Evolutionary conservation across 2,113 vertebrate genomes (phyloP), one percentile per base, ranked within the genome.

Genomic region (Colaptes auratus): DNA sequence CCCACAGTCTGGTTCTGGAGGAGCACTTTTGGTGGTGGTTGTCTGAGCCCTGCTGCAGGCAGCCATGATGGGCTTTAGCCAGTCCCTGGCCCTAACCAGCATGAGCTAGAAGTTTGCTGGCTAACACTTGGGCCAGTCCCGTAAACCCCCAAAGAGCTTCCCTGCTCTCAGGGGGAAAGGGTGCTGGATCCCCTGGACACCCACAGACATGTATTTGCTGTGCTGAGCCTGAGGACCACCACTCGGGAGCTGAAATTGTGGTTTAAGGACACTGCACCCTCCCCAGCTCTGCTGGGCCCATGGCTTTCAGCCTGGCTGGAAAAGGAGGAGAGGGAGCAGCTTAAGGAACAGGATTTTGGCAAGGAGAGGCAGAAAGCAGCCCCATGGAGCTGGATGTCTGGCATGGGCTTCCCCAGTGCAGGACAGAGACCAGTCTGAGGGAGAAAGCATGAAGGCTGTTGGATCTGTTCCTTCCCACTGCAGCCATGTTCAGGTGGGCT

Each of bases 351-450:
- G 18, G n/a, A 25, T 64, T 73, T 64, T 24, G 24, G 36, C 31
- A 79, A 42, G 35, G 44, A 48, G 12, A 35, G 44, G 15, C 0
- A 2, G 31, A 33, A 92, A 28, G 27, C 0, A 0, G 19, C 33
- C 25, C 56, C 1, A 0, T 0, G 9, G 33, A 15, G 27, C 17
- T 0, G 0, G n/a, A 12, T 17, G 18, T 55, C 31, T 1, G 0
- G 9, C 2, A 2, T 12, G n/a, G 65, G 48, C 55, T 77, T 55
- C 66, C 36, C 11, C 0, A 1, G 14, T 2, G 0, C 3, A 3
- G 46, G 58, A 15, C 70, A 46, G 60, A 33, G 0, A 11, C 35
- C 64, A 66, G 64, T 52, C 75, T 0, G 0, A 48, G 53, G 39
- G 61, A 19, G 17, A 55, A 19, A 2, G 35, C 0, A 0, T 15